These are phyloP conservation scores for Halesus radiatus DNA, from an alignment of 1,140 invertebrate genomes.

Conservation along the genomic window DNA sequence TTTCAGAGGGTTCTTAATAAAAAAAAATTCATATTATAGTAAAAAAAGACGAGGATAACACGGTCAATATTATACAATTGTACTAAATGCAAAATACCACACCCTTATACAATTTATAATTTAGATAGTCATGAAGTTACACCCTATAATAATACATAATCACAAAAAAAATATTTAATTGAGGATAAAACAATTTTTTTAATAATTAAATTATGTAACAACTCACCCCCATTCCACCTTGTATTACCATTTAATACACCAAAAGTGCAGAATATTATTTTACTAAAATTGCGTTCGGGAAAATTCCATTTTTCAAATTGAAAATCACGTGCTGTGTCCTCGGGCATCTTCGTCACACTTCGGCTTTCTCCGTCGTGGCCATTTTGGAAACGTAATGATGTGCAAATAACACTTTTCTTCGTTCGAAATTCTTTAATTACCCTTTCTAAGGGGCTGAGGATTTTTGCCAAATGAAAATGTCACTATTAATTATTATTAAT, in stretches of 20 bases:
- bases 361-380: slow-evolving; percentile 16
- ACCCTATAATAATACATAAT: too few relatives aligned
- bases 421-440: not conserved
- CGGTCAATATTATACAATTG: too few relatives aligned
- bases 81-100: too few relatives aligned
- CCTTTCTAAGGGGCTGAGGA: not conserved
- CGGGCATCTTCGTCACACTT: slow-evolving; percentile 23
- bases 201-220: not conserved
- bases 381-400: not conserved
- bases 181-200: too few relatives aligned
- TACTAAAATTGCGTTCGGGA: not conserved
- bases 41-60: too few relatives aligned
- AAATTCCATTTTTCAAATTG: not conserved
- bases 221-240: not conserved
- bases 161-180: too few relatives aligned
- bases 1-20: too few relatives aligned
- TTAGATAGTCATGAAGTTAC: too few relatives aligned
- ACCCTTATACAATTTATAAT: too few relatives aligned
- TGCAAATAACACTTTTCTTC: not conserved
- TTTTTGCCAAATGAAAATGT: too few relatives aligned
- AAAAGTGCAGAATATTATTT: not conserved
- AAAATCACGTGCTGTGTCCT: slow-evolving; percentile 49
- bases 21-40: too few relatives aligned
- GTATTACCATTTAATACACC: not conserved
- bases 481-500: too few relatives aligned